Evolutionary conservation across 2,113 vertebrate species (phyloP), one percentile per base, ranked within the genome.

Genomic region (Rana temporaria): DNA sequence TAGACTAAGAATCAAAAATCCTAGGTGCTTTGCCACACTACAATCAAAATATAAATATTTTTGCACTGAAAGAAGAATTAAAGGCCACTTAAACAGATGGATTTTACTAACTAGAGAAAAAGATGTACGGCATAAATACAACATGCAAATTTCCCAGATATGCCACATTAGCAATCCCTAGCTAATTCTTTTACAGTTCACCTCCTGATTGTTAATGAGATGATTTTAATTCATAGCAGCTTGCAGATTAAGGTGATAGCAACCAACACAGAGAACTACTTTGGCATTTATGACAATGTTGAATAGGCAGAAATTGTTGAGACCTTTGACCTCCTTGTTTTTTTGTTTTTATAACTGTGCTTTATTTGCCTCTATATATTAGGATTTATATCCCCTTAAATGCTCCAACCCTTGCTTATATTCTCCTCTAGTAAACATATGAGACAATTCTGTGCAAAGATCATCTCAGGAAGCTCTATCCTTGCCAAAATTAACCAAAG

Each of bases 81-180:
- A 34, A 59, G 56, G 34, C 5, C 70, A 59, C 9, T 30, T 73
- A 30, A 32, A 20, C 70, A 73, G 70, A 55, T 73, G 53, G 53
- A 59, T 73, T 56, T 32, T 53, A 18, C 20, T 12, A 56, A 19
- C 69, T 53, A 22, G 48, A 71, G 57, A 59, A 19, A 59, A 59
- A 59, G 57, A 59, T 59, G 57, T n/a, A 18, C 19, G 0, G n/a
- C 48, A 57, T 32, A 72, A 3, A 72, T 26, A 19, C 55, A 18
- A 24, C 52, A 72, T 72, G 69, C 52, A 72, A 55, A 72, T 72
- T 55, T 72, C 6, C 17, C 69, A 56, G 38, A 26, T 22, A 53
- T 11, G 70, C 53, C 70, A 72, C 24, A 57, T 26, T 34, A 15
- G 55, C 38, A 2, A 14, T 64, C 52, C 60, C 19, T 24, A 64